Percentiles rank a stretch among this genome's conserved stretches.
These are phyloP conservation scores for Aythya fuligula DNA, from an alignment of 2,797 vertebrate species.

Conservation along the genomic window DNA sequence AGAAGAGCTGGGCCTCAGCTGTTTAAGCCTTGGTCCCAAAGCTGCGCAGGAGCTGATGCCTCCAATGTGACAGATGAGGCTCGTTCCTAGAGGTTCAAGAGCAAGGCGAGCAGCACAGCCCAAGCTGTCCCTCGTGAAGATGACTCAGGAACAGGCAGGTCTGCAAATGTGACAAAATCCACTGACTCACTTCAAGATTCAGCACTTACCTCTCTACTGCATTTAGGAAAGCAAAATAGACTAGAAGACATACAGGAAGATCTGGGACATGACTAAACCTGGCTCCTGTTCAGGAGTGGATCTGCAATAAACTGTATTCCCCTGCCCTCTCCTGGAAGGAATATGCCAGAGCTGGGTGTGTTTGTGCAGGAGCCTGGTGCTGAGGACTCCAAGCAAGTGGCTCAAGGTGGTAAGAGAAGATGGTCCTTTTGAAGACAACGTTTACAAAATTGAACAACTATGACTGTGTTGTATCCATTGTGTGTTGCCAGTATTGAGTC, in stretches of 20 bases:
- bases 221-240: neutral
- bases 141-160: neutral
- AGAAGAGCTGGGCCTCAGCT: neutral
- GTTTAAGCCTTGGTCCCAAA: neutral
- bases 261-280: neutral
- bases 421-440: neutral
- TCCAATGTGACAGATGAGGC: neutral
- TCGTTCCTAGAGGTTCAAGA: neutral
- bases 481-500: neutral
- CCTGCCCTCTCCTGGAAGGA: constrained; percentile 74
- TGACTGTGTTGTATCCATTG: rapidly evolving
- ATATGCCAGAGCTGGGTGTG: constrained; percentile 27
- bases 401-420: neutral
- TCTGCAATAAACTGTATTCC: constrained; percentile 62
- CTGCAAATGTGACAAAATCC: neutral
- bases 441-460: neutral
- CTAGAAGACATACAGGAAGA: neutral
- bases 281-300: neutral
- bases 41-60: neutral
- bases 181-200: neutral
- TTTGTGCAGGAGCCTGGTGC: neutral
- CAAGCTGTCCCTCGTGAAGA: neutral
- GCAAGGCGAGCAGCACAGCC: neutral
- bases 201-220: neutral
- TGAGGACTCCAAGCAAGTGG: neutral